Conservation (phyloP, 2,113 vertebrate genomes). For the Phycodurus eques region DNA sequence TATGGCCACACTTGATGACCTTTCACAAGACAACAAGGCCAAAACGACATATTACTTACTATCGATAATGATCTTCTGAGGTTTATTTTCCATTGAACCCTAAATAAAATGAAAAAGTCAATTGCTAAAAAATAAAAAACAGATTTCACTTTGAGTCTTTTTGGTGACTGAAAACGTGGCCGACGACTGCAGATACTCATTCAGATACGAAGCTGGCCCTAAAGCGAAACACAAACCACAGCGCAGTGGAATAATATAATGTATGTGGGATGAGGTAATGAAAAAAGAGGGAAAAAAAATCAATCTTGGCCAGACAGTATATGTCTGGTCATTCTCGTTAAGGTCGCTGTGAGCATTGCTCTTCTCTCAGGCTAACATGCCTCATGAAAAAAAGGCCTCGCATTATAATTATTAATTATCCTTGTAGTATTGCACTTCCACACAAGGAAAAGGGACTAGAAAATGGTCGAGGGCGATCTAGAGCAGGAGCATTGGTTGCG, state of each 20-base stretch:
- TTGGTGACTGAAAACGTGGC: neutral
- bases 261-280: neutral
- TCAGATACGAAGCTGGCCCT: neutral
- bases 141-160: too few relatives aligned
- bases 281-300: too few relatives aligned
- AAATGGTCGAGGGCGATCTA: neutral
- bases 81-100: too few relatives aligned
- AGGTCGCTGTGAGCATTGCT: neutral
- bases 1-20: neutral
- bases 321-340: neutral
- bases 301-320: too few relatives aligned
- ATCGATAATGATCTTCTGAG: neutral
- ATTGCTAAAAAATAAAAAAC: neutral
- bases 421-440: neutral
- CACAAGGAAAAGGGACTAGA: neutral
- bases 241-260: neutral
- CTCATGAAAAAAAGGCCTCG: too few relatives aligned
- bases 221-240: neutral
- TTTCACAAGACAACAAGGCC: neutral
- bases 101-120: too few relatives aligned
- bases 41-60: neutral
- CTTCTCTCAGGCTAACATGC: too few relatives aligned
- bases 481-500: neutral
- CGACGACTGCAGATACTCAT: neutral
- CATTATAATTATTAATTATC: too few relatives aligned